These are phyloP conservation scores for Lacerta agilis DNA, from an alignment of 2,797 vertebrate species.

Conservation along the genomic window DNA sequence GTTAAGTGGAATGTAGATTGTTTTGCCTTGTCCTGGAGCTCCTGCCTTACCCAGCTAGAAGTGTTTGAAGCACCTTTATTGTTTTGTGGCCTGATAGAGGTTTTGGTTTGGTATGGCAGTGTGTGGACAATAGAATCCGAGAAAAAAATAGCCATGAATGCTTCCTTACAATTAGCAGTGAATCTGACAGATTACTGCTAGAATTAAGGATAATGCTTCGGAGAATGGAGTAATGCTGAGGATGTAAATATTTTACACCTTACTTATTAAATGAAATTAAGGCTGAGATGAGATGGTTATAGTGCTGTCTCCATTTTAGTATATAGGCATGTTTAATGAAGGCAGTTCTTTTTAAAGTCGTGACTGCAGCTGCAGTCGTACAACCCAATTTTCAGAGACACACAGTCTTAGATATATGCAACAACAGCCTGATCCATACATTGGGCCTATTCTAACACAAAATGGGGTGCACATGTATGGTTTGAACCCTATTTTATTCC, in stretches of 20 bases:
- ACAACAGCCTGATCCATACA: not conserved
- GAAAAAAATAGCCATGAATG: not conserved
- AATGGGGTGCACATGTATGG: not conserved
- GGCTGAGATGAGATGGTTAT: not conserved
- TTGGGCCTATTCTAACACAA: not conserved
- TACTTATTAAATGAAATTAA: not conserved
- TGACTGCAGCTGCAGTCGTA: not conserved
- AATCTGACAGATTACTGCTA: not conserved
- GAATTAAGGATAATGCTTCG: not conserved
- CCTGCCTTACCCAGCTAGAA: not conserved
- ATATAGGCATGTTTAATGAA: not conserved
- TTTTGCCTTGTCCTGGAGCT: too few relatives aligned
- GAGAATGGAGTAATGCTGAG: not conserved
- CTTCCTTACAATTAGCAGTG: not conserved
- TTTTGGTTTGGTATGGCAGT: not conserved
- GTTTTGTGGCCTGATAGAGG: not conserved
- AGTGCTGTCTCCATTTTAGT: not conserved
- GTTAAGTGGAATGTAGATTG: not conserved
- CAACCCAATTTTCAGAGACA: not conserved
- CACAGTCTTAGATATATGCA: not conserved
- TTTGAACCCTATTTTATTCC: not conserved
- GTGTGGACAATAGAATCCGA: not conserved
- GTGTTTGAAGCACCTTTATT: not conserved
- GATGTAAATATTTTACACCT: conserved; percentile 6
- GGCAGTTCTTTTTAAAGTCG: not conserved